Conservation (phyloP, 2,888 invertebrate genomes). For the Clepsis dumicolana region DNA sequence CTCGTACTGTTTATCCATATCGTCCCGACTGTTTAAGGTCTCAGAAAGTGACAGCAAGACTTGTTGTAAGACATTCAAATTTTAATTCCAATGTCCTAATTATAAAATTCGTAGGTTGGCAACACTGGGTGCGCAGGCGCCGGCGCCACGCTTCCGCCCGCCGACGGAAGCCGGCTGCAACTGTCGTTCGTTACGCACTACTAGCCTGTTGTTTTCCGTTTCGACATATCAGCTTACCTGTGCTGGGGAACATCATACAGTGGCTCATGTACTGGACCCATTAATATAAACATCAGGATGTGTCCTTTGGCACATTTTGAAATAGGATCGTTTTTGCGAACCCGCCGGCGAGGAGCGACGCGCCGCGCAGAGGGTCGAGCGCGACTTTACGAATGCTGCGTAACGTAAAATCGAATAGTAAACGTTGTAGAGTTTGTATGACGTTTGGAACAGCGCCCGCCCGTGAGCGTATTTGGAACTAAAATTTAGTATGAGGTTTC, state of each 20-base stretch:
- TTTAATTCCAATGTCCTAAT: neutral
- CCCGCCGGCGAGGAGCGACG: no score
- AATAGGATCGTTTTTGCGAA: no score
- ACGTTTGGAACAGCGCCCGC: no score
- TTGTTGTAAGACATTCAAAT: neutral
- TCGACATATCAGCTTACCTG: slow-evolving; percentile 48
- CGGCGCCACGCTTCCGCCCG: slow-evolving; percentile 77
- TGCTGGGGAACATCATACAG: slow-evolving; percentile 2
- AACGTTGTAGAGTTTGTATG: no score
- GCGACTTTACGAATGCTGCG: no score
- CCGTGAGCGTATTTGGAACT: no score
- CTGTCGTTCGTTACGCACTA: slow-evolving; percentile 75
- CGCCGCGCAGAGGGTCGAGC: no score
- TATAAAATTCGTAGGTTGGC: slow-evolving; percentile 7
- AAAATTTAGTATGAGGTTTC: no score
- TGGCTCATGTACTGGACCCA: neutral
- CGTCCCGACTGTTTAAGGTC: neutral
- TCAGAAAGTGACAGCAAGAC: no score
- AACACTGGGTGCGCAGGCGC: slow-evolving; percentile 60
- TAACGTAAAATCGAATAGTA: no score
- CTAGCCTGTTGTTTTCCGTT: slow-evolving; percentile 62
- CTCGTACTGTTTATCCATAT: neutral
- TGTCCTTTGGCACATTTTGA: no score
- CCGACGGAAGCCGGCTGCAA: slow-evolving; percentile 78
- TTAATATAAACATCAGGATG: no score